Conservation (phyloP, 2,797 vertebrate genomes). For the Harpagifer antarcticus region DNA sequence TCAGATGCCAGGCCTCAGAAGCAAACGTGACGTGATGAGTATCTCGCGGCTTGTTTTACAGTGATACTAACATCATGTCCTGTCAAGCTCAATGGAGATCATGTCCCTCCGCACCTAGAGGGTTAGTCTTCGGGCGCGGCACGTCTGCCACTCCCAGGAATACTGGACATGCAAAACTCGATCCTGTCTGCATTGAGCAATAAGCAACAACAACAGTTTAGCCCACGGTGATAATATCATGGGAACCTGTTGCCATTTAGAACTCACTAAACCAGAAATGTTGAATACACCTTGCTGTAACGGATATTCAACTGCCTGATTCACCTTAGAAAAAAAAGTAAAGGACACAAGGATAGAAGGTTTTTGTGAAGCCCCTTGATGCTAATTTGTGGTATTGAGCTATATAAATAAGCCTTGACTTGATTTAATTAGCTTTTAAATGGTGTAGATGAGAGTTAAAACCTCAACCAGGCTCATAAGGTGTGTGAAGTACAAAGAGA, state of each 20-base stretch:
- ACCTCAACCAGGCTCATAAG: background rate
- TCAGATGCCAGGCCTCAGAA: background rate
- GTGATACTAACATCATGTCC: constrained; percentile 29
- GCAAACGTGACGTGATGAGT: constrained; percentile 27
- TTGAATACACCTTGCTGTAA: background rate
- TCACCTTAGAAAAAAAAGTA: background rate
- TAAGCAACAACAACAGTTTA: constrained; percentile 16
- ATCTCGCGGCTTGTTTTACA: constrained; percentile 19
- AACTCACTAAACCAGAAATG: background rate
- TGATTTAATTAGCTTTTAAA: background rate
- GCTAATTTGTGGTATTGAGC: no score
- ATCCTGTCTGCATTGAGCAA: constrained; percentile 21
- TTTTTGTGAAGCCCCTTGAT: background rate
- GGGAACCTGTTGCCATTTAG: constrained; percentile 20
- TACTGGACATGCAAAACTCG: constrained; percentile 26
- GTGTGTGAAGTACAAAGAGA: background rate
- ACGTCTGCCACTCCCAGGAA: constrained; percentile 46
- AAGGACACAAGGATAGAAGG: background rate
- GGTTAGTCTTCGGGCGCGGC: constrained; percentile 11
- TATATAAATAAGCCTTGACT: background rate
- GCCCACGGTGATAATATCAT: constrained; percentile 10
- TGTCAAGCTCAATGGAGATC: constrained; percentile 36
- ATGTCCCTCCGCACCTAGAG: constrained; percentile 18
- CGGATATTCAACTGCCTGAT: background rate
- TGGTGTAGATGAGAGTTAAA: background rate